A percentile compares a stretch with the other conserved stretches of the same genome.
These are phyloP conservation scores for Lasius fuliginosus DNA, from an alignment of 2,888 invertebrate genomes.

Conservation along the genomic window DNA sequence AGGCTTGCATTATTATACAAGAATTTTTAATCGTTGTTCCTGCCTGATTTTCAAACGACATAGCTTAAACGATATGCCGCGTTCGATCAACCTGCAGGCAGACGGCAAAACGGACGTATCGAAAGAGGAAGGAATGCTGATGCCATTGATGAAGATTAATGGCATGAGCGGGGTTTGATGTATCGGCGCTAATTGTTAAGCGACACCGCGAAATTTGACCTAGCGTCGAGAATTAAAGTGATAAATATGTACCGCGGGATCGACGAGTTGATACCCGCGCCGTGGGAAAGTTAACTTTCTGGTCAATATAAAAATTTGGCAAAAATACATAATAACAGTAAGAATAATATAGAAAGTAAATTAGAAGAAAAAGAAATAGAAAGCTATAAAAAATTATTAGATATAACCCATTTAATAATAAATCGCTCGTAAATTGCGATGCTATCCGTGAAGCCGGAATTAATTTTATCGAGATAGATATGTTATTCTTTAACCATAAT, in stretches of 20 bases:
- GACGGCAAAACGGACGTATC: slow-evolving; percentile 40
- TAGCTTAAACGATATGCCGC: slow-evolving; percentile 65
- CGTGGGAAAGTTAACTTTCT: slow-evolving; percentile 33
- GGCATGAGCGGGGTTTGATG: slow-evolving; percentile 63
- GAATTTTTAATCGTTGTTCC: slow-evolving; percentile 1
- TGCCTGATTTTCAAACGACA: slow-evolving; percentile 2
- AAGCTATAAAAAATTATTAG: neutral
- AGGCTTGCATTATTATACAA: neutral
- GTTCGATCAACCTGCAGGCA: slow-evolving; percentile 45
- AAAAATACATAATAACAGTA: neutral
- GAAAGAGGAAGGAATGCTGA: slow-evolving; percentile 44
- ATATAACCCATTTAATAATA: neutral
- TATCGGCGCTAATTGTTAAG: slow-evolving; percentile 70
- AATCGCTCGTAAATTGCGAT: neutral
- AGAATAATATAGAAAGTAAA: neutral
- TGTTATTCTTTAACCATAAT: slow-evolving; percentile 13
- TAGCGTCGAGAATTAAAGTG: slow-evolving; percentile 47
- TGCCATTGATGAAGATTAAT: slow-evolving; percentile 74
- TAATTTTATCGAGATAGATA: neutral
- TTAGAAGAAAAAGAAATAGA: neutral
- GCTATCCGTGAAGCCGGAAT: neutral
- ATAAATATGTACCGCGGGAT: slow-evolving; percentile 39
- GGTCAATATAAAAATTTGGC: slow-evolving; percentile 5
- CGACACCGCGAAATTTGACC: slow-evolving; percentile 69
- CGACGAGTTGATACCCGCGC: slow-evolving; percentile 8